Evolutionary conservation across 2,888 invertebrate species (phyloP).

Genomic region (Hedychridium roseum): DNA sequence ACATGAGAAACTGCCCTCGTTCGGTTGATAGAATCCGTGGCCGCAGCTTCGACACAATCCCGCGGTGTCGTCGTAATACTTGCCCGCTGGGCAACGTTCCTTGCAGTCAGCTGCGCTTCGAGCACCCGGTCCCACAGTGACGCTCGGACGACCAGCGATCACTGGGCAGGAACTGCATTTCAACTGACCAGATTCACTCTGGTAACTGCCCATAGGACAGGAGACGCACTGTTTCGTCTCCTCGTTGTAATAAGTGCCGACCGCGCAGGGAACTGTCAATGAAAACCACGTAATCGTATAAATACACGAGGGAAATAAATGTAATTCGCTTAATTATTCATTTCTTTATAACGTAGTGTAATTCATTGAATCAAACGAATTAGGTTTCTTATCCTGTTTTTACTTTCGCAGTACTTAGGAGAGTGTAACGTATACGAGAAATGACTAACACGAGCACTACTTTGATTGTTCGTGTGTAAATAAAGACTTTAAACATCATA

Average conservation of each 20-base stretch:
- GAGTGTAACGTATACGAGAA: too few species aligned
- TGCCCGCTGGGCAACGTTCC: conserved; percentile 90
- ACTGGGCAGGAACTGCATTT: conserved; percentile 90
- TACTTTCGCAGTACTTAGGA: too few species aligned
- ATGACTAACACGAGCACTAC: too few species aligned
- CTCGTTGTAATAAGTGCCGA: conserved; percentile 86
- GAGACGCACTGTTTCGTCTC: conserved; percentile 80
- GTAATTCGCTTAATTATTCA: too few species aligned
- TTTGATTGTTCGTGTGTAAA: too few species aligned
- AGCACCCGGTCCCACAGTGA: conserved; percentile 87
- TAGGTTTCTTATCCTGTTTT: too few species aligned
- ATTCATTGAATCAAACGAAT: too few species aligned
- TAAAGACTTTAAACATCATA: too few species aligned
- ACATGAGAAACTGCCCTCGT: conserved; percentile 90
- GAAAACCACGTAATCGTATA: too few species aligned
- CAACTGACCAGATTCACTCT: conserved; percentile 89
- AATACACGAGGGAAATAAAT: too few species aligned
- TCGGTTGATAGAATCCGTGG: conserved; percentile 91
- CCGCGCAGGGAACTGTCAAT: conserved; percentile 82
- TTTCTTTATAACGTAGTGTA: too few species aligned
- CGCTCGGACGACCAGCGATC: conserved; percentile 89
- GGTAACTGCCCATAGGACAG: conserved; percentile 90
- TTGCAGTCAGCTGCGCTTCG: conserved; percentile 90
- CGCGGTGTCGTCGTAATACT: conserved; percentile 89
- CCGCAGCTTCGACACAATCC: conserved; percentile 92